phyloP scores from a whole-genome alignment of 2,888 invertebrate genomes.

The Oxytorus armatus region DNA sequence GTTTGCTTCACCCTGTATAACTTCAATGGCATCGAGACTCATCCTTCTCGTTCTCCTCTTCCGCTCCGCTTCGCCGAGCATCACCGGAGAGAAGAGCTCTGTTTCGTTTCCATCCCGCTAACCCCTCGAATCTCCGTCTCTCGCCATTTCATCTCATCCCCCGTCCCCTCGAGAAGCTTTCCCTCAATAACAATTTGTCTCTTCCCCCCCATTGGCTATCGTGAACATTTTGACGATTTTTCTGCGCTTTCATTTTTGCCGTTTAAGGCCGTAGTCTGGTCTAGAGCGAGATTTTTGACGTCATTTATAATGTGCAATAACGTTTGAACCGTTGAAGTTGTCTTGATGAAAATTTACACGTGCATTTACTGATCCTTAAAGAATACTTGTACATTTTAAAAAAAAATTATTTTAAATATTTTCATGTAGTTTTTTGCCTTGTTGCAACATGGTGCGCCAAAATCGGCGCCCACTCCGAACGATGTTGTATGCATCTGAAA shows the following conservation, averaged over 20 bases:
- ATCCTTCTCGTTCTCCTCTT: conserved; percentile 29
- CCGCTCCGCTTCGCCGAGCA: conserved; percentile 32
- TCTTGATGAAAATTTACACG: too few relatives aligned
- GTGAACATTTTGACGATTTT: conserved; percentile 25
- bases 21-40: conserved; percentile 54
- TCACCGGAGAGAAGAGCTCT: conserved; percentile 19
- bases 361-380: too few relatives aligned
- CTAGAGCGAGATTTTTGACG: too few relatives aligned
- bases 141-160: neutral
- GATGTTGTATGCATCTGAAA: too few relatives aligned
- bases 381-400: too few relatives aligned
- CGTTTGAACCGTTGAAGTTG: too few relatives aligned
- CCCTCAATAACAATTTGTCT: conserved; percentile 42
- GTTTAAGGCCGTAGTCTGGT: neutral
- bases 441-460: too few relatives aligned
- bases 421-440: too few relatives aligned
- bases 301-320: too few relatives aligned
- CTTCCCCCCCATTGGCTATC: conserved; percentile 32
- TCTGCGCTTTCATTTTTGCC: conserved; percentile 13
- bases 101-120: conserved; percentile 33
- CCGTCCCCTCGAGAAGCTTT: neutral
- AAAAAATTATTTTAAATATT: too few relatives aligned
- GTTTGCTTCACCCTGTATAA: conserved; percentile 35
- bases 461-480: too few relatives aligned
- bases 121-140: conserved; percentile 20